These are phyloP conservation scores for Morone chrysops DNA, from an alignment of 2,113 vertebrate genomes.

Conservation along the genomic window DNA sequence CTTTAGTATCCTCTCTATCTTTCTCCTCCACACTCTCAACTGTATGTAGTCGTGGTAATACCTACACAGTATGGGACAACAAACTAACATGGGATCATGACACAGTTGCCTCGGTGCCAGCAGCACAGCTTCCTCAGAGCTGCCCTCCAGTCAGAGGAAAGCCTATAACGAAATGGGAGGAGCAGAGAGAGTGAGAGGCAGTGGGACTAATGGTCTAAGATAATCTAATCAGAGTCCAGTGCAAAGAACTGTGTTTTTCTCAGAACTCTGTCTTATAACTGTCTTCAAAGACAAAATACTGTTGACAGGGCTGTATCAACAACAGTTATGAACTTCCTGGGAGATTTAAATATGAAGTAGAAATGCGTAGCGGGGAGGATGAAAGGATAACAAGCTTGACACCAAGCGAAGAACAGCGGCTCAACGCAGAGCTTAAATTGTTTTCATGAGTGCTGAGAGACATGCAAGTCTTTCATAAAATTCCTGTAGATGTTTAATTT, in stretches of 20 bases:
- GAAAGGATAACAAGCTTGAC: background rate
- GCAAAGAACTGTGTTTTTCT: constrained; percentile 15
- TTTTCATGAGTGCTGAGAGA: background rate
- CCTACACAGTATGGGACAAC: constrained; percentile 18
- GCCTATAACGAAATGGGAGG: constrained; percentile 70
- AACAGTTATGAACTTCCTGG: background rate
- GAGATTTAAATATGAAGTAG: background rate
- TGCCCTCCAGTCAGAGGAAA: constrained; percentile 60
- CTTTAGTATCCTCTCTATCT: background rate
- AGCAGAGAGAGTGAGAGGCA: constrained; percentile 30
- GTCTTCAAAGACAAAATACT: background rate
- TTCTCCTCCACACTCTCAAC: background rate
- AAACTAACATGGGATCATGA: constrained; percentile 49
- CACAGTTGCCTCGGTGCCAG: constrained; percentile 39
- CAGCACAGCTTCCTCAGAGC: constrained; percentile 44
- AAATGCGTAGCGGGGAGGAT: background rate
- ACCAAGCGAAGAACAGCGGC: background rate
- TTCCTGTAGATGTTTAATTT: background rate
- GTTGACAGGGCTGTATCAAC: background rate
- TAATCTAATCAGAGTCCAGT: constrained; percentile 35
- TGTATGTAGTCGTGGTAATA: background rate
- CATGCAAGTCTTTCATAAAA: background rate
- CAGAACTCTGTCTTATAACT: constrained; percentile 8
- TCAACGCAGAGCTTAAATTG: background rate
- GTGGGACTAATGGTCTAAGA: constrained; percentile 37